These are phyloP conservation scores for Chloebia gouldiae DNA, from an alignment of 2,113 vertebrate species.

Conservation along the genomic window DNA sequence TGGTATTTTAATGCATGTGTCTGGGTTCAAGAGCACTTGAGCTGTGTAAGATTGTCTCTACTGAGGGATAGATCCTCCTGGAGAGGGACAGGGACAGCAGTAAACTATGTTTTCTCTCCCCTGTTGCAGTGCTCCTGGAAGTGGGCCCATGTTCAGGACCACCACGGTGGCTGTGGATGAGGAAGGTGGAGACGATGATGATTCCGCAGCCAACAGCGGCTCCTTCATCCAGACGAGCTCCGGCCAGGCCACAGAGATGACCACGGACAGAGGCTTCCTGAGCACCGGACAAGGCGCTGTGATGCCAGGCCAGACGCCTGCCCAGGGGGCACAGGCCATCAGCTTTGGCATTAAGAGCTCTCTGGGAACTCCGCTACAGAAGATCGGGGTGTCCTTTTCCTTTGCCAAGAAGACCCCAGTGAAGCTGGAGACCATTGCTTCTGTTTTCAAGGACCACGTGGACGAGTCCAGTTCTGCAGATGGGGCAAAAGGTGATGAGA, in stretches of 20 bases:
- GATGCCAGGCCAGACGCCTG: constrained; percentile 22
- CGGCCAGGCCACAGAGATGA: constrained; percentile 42
- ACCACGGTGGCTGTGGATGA: constrained; percentile 93
- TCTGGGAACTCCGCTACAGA: constrained; percentile 79
- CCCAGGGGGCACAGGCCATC: constrained; percentile 67
- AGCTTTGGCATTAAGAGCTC: constrained; percentile 83
- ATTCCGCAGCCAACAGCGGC: constrained; percentile 57
- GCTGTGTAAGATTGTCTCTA: not conserved
- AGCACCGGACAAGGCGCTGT: constrained; percentile 41
- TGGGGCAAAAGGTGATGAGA: constrained; percentile 81
- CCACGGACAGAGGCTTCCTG: constrained; percentile 67
- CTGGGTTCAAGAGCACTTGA: not conserved
- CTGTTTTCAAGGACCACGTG: constrained; percentile 89
- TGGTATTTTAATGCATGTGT: not conserved
- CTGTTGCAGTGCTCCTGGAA: constrained; percentile 86
- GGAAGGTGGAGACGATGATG: constrained; percentile 83
- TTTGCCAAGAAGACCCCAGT: constrained; percentile 96
- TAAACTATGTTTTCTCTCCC: constrained; percentile 31
- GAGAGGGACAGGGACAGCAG: not conserved
- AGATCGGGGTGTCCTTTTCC: constrained; percentile 95
- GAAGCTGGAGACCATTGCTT: constrained; percentile 92
- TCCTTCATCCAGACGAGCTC: constrained; percentile 15
- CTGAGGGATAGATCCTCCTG: not conserved
- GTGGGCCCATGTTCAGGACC: constrained; percentile 97
- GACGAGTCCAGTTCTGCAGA: constrained; percentile 84